phyloP scores from a whole-genome alignment of 2,113 vertebrate genomes.

The Oncorhynchus nerka region DNA sequence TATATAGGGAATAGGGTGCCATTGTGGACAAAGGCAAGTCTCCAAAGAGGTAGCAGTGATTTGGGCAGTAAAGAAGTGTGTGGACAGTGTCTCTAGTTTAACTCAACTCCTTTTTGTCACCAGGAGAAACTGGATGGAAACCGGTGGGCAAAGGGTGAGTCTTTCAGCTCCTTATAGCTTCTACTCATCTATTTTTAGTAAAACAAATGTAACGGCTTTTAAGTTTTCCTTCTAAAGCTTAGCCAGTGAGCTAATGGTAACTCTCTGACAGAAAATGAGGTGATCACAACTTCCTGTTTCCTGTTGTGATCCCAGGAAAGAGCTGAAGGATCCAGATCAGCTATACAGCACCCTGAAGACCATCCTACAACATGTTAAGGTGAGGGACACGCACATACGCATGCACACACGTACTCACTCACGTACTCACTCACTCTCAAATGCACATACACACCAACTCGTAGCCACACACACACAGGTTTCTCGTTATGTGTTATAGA shows the following conservation, averaged over 20 bases:
- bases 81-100: background rate
- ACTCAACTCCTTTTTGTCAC: conserved; percentile 29
- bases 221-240: background rate
- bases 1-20: no score
- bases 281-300: background rate
- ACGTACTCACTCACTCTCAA: background rate
- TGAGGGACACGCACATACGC: conserved; percentile 55
- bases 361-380: conserved; percentile 97
- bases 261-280: background rate
- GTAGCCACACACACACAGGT: background rate
- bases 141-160: conserved; percentile 83
- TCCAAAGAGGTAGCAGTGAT: background rate
- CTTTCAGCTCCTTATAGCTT: background rate
- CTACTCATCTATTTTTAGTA: background rate
- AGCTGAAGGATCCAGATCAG: conserved; percentile 94
- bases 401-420: background rate
- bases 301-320: conserved; percentile 77
- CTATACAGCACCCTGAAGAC: conserved; percentile 91
- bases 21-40: background rate
- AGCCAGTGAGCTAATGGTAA: background rate
- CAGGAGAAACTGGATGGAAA: conserved; percentile 99
- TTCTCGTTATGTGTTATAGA: conserved; percentile 74
- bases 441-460: background rate
- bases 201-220: background rate
- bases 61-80: background rate